Conservation (phyloP, 92 coral and sea anemone genomes). For the Umimayanthus chanpuru region DNA sequence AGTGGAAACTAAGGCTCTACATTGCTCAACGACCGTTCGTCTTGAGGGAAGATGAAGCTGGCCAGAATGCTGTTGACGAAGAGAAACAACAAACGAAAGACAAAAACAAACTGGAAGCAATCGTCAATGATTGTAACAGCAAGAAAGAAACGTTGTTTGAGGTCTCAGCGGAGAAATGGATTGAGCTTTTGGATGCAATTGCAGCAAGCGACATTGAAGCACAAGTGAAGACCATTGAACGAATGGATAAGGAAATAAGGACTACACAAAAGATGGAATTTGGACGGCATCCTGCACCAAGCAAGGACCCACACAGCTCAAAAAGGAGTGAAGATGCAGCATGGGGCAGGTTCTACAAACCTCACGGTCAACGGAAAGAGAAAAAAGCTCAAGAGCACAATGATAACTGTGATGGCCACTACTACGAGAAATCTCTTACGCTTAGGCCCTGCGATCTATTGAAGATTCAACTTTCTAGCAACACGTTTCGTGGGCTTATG, state of each 20-base stretch:
- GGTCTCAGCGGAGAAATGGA: constrained; percentile 44
- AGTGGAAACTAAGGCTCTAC: constrained; percentile 54
- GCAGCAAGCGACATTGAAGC: constrained; percentile 8
- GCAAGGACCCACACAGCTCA: background rate
- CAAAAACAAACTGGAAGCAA: constrained; percentile 24
- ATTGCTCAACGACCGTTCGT: constrained; percentile 29
- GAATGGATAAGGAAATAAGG: background rate
- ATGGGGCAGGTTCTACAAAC: background rate
- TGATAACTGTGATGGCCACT: constrained; percentile 15
- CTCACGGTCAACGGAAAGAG: background rate
- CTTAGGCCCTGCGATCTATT: constrained; percentile 50
- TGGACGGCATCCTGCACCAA: background rate
- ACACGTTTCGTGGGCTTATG: constrained; percentile 47
- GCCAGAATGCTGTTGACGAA: background rate
- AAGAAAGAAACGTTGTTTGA: constrained; percentile 1
- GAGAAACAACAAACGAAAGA: constrained; percentile 11
- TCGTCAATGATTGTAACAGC: background rate
- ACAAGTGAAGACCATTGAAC: background rate
- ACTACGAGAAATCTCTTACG: constrained; percentile 16
- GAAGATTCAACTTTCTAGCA: constrained; percentile 59
- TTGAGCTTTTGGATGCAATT: constrained; percentile 52
- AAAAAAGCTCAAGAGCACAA: background rate
- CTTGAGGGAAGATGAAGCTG: background rate
- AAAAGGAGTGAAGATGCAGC: background rate
- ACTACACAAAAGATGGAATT: background rate